A percentile compares a stretch with the other conserved stretches of the same genome.
phyloP scores from a whole-genome alignment of 2,113 vertebrate genomes.

The Scopus umbretta region DNA sequence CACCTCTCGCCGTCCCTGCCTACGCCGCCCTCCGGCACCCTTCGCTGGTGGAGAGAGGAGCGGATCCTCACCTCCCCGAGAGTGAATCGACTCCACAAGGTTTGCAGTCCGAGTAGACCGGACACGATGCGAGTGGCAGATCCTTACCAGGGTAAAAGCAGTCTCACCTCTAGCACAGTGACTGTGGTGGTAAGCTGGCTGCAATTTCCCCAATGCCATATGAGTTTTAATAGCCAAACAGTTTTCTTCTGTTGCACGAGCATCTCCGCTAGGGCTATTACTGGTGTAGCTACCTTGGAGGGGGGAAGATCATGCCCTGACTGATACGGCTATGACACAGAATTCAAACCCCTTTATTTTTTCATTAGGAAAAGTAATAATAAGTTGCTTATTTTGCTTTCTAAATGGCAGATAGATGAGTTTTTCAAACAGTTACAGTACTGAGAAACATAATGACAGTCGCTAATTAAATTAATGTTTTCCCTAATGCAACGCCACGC shows the following conservation, averaged over 20 bases:
- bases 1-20: background rate
- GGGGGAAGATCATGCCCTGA: background rate
- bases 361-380: background rate
- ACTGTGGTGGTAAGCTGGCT: background rate
- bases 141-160: background rate
- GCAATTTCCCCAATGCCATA: accelerated
- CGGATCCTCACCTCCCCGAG: background rate
- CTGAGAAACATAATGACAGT: background rate
- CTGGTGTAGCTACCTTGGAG: background rate
- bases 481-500: background rate
- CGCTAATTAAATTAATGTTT: background rate
- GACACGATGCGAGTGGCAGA: background rate
- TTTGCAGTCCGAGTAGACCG: background rate
- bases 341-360: background rate
- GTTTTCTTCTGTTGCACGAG: background rate
- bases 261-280: background rate
- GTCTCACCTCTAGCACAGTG: background rate
- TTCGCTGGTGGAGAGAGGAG: accelerated
- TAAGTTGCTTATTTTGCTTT: background rate
- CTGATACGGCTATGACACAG: accelerated
- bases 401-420: background rate
- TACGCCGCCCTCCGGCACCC: background rate
- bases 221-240: background rate
- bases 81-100: accelerated
- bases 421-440: background rate